These are phyloP conservation scores for Triops cancriformis DNA, from an alignment of 1,140 invertebrate species.

Conservation along the genomic window DNA sequence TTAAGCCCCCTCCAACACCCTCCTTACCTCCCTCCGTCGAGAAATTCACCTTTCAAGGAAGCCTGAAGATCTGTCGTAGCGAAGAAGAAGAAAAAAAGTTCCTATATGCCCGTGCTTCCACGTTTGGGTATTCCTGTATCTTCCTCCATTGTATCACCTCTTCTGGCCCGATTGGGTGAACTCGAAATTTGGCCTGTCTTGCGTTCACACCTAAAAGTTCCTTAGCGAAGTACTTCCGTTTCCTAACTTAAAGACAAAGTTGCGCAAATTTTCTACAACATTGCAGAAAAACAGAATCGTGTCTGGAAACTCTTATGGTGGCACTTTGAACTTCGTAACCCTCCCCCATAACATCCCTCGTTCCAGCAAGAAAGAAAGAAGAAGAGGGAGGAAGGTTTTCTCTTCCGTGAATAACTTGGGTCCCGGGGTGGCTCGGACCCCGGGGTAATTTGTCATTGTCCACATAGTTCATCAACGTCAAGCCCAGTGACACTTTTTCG, in stretches of 20 bases:
- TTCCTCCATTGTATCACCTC: neutral
- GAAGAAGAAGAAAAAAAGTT: neutral
- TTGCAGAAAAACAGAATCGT: too few relatives aligned
- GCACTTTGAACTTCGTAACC: too few relatives aligned
- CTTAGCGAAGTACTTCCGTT: too few relatives aligned
- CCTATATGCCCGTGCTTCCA: conserved; percentile 12
- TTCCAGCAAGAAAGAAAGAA: too few relatives aligned
- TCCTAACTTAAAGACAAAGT: too few relatives aligned
- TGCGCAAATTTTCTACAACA: too few relatives aligned
- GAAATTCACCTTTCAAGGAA: neutral
- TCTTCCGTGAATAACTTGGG: neutral
- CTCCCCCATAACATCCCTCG: too few relatives aligned
- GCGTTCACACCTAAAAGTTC: too few relatives aligned
- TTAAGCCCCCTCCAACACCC: neutral
- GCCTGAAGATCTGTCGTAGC: neutral
- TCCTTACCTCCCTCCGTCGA: too few relatives aligned
- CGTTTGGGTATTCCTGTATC: neutral
- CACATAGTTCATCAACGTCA: conserved; percentile 13
- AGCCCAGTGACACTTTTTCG: conserved; percentile 11
- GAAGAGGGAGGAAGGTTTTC: neutral
- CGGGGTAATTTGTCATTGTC: conserved; percentile 2
- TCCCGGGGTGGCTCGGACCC: neutral
- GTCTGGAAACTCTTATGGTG: too few relatives aligned
- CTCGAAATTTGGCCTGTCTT: too few relatives aligned
- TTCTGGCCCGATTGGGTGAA: too few relatives aligned